phyloP scores from a whole-genome alignment of 37 sponge, comb jelly and placozoan species.

The Beroe forskalii region DNA sequence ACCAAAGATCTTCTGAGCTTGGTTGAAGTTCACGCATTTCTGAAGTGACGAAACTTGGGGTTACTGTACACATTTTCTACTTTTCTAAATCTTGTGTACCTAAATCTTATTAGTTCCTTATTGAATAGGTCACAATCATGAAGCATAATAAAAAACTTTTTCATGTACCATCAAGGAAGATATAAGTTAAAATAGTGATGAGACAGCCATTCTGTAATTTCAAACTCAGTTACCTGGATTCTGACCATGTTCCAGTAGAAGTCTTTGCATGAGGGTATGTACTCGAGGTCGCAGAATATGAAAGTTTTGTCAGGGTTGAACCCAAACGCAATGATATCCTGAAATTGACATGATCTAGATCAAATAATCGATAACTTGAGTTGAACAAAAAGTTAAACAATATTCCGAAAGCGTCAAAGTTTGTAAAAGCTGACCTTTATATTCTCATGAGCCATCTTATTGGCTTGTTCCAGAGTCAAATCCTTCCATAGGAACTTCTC shows the following conservation, averaged over 20 bases:
- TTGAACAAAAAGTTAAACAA: neutral
- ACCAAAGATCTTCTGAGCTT: conserved; percentile 96
- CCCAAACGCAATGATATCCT: conserved; percentile 96
- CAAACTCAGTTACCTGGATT: too few relatives aligned
- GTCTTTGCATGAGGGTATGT: conserved; percentile 71
- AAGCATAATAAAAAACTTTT: too few relatives aligned
- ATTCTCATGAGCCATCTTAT: conserved; percentile 87
- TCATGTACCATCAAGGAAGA: too few relatives aligned
- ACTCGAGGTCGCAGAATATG: conserved; percentile 96
- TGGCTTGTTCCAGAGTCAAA: conserved; percentile 84
- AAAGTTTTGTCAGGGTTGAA: conserved; percentile 96
- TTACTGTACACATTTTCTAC: too few relatives aligned
- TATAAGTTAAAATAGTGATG: too few relatives aligned
- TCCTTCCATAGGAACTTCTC: conserved; percentile 99
- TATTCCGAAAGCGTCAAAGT: neutral
- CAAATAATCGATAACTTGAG: neutral
- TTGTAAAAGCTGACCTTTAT: conserved; percentile 72
- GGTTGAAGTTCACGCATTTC: conserved; percentile 96
- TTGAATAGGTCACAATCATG: too few relatives aligned
- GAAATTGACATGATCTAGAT: neutral
- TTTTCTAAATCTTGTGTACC: too few relatives aligned
- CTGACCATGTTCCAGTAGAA: conserved; percentile 60
- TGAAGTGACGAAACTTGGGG: conserved; percentile 71
- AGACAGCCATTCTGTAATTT: too few relatives aligned
- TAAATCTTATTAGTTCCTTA: too few relatives aligned